Base-by-base conservation (phyloP, 2,888 invertebrate genomes). In the Fragum fragum region DNA sequence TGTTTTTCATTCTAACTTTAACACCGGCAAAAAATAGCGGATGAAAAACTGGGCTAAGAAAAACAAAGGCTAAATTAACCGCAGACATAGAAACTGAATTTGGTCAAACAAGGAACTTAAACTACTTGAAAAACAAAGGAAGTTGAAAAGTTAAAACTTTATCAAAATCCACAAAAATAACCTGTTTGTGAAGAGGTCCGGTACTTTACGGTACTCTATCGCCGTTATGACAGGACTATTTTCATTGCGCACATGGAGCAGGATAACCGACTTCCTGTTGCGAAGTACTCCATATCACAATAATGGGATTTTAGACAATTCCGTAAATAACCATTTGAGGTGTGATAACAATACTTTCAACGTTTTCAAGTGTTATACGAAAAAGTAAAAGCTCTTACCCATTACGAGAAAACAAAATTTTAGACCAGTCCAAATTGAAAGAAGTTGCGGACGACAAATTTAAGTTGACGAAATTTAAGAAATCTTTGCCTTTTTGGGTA, bases 241-340 rank as follows among this genome's bases (percentile, higher is more conserved):
- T 77, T 69, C 69, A 66, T 57, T 29, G 68, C 59, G 71, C 52
- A 68, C 73, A 73, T 78, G 66, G 66, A 32, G 42, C 42, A 39
- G 57, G 63, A 71, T 61, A 36, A 72, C 72, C n/a, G 21, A 72
- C 77, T 77, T 78, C 78, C 78, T 73, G 42, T 68, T 11, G 63
- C 32, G 78, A 55, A 55, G 47, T 73, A 53, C 57, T 32, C 57
- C 42, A 73, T 55, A 55, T 29, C 42, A 26, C 52, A 36, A 55
- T 72, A 74, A 74, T 74, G 74, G 66, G 66, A 66, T 74, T 66
- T 66, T 55, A 21, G 53, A 66, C 47, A 66, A 16, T 66, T 66
- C 53, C 66, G 66, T 74, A 74, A 74, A 74, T 74, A 66, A 55
- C 53, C 28, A 26, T 18, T 36, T 6, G 9, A 36, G 32, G 9